These are phyloP conservation scores for Rhynchotus rufescens DNA, from an alignment of 2,797 vertebrate genomes.

Conservation along the genomic window DNA sequence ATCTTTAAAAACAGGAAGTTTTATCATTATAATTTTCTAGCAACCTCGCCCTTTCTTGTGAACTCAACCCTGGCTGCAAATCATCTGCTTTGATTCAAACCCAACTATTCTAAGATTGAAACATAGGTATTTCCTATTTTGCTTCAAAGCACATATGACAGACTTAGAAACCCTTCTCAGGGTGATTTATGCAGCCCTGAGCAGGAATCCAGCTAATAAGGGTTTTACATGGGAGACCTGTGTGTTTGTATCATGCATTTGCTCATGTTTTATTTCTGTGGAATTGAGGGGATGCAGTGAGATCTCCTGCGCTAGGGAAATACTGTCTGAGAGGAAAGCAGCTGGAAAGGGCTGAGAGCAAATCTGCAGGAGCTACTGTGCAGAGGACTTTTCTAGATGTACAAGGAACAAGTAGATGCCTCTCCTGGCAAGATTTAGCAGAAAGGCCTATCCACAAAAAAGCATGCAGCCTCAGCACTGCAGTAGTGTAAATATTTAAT, in stretches of 20 bases:
- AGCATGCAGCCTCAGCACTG: background rate
- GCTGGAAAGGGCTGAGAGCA: background rate
- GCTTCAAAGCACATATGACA: background rate
- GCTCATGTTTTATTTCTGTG: background rate
- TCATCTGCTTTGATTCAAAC: constrained; percentile 58
- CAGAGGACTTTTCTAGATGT: background rate
- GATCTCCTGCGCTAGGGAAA: background rate
- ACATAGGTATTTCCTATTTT: constrained; percentile 69
- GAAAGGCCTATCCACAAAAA: background rate
- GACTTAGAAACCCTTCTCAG: constrained; percentile 22
- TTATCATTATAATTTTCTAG: constrained; percentile 72
- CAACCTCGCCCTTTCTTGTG: constrained; percentile 73
- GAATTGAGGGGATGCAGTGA: background rate
- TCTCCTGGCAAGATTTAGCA: background rate
- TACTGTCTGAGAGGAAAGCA: background rate
- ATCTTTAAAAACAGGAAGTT: constrained; percentile 81
- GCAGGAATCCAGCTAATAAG: background rate
- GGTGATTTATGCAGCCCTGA: constrained; percentile 6
- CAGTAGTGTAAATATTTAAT: background rate
- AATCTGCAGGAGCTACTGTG: background rate
- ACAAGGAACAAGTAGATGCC: background rate
- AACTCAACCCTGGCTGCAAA: constrained; percentile 34
- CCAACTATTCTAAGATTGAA: background rate
- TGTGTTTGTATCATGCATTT: background rate
- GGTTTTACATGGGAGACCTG: background rate